A percentile compares a stretch with the other conserved stretches of the same genome.
Evolutionary conservation across 2,113 vertebrate species (phyloP).

Genomic region (Macquaria australasica): DNA sequence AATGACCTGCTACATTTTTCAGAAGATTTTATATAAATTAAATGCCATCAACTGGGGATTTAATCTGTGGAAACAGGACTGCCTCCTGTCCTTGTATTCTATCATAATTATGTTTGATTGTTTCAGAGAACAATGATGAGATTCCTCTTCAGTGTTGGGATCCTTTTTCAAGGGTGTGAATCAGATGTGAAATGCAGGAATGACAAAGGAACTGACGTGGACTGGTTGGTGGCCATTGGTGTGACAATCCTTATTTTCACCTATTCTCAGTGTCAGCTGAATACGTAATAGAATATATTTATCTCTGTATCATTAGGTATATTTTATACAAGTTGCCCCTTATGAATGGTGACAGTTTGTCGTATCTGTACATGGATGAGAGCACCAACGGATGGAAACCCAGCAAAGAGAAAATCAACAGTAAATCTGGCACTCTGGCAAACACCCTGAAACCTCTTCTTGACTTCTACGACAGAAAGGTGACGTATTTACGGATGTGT

Average conservation of each 20-base stretch:
- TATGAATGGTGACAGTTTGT: not conserved
- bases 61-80: not conserved
- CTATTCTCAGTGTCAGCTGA: not conserved
- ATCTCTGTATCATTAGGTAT: conserved; percentile 56
- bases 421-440: conserved; percentile 42
- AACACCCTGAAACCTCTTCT: conserved; percentile 70
- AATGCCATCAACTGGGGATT: not conserved
- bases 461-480: conserved; percentile 52
- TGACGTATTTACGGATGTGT: not conserved
- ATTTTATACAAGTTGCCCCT: conserved; percentile 71
- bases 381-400: conserved; percentile 51
- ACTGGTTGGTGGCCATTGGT: conserved; percentile 59
- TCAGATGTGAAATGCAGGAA: conserved; percentile 62
- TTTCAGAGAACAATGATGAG: conserved; percentile 46
- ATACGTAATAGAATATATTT: not conserved
- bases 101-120: not conserved
- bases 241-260: not conserved
- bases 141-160: conserved; percentile 14
- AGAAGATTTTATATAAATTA: not conserved
- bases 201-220: conserved; percentile 33
- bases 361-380: conserved; percentile 75
- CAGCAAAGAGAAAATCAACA: conserved; percentile 37
- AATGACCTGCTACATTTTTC: not conserved
- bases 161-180: conserved; percentile 31
- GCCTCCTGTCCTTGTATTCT: not conserved